These are phyloP conservation scores for Zophobas atratus DNA, from an alignment of 1,140 invertebrate genomes.

Conservation along the genomic window DNA sequence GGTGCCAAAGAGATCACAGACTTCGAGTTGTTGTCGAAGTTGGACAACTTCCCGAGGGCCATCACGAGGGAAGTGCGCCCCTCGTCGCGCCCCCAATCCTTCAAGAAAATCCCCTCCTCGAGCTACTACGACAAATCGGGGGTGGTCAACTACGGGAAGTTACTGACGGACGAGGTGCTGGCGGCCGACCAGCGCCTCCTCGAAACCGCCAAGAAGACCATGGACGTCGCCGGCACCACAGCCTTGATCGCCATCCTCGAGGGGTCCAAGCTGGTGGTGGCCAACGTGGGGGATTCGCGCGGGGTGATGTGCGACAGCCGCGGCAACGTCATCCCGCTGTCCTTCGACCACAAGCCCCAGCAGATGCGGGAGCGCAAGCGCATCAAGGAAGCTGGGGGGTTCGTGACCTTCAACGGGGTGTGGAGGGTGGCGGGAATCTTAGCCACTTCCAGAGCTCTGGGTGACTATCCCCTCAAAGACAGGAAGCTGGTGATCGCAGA, in stretches of 20 bases:
- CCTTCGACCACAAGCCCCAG: constrained; percentile 97
- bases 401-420: constrained; percentile 95
- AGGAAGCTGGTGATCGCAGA: constrained; percentile 94
- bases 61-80: constrained; percentile 77
- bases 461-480: constrained; percentile 96
- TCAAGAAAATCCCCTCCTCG: constrained; percentile 62
- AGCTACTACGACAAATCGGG: constrained; percentile 75
- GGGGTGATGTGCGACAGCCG: constrained; percentile 94
- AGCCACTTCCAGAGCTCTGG: constrained; percentile 94
- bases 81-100: constrained; percentile 55
- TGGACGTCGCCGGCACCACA: constrained; percentile 95
- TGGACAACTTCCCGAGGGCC: constrained; percentile 75
- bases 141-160: constrained; percentile 83
- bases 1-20: constrained; percentile 76
- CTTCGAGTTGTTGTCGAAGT: constrained; percentile 76
- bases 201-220: constrained; percentile 84
- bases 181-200: constrained; percentile 85
- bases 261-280: constrained; percentile 87
- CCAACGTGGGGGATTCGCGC: constrained; percentile 96
- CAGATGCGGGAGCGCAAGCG: constrained; percentile 88
- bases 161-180: constrained; percentile 90
- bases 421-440: constrained; percentile 97
- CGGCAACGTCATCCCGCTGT: constrained; percentile 92
- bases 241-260: constrained; percentile 91
- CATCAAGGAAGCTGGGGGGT: constrained; percentile 93